A percentile compares a stretch with the other conserved stretches of the same genome.
Evolutionary conservation across 2,113 vertebrate genomes (phyloP).

Genomic region (Eubucco bourcierii): DNA sequence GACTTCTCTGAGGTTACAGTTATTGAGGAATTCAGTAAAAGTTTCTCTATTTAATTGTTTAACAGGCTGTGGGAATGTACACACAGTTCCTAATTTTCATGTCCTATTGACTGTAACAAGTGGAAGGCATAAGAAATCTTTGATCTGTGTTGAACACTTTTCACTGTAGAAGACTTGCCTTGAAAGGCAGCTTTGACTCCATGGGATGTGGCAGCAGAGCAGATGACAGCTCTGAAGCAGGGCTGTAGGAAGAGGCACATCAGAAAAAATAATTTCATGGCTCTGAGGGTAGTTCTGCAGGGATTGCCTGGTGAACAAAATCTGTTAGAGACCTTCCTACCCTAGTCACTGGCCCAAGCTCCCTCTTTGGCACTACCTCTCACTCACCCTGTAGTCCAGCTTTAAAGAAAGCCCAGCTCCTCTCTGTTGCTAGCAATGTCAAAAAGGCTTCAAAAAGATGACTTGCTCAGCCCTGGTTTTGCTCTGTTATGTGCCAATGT

Average conservation of each 20-base stretch:
- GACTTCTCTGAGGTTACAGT: neutral
- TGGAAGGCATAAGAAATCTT: neutral
- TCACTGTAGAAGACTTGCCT: neutral
- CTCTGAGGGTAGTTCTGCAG: neutral
- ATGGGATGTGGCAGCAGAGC: neutral
- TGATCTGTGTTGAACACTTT: neutral
- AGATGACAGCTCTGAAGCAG: neutral
- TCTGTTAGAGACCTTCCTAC: neutral
- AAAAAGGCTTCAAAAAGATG: neutral
- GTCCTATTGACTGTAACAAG: neutral
- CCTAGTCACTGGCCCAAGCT: neutral
- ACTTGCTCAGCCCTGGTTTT: neutral
- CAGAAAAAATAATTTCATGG: neutral
- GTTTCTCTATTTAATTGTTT: neutral
- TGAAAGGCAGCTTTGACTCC: constrained; percentile 8
- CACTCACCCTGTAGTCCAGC: neutral
- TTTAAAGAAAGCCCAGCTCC: neutral
- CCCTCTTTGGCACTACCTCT: neutral
- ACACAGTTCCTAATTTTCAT: neutral
- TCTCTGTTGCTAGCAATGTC: neutral
- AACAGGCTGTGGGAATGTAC: neutral
- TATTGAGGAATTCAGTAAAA: neutral
- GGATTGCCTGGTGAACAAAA: neutral
- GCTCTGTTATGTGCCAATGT: neutral
- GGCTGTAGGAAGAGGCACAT: neutral